Evolutionary conservation across 2,888 invertebrate species (phyloP).

Genomic region (Lingula anatina): DNA sequence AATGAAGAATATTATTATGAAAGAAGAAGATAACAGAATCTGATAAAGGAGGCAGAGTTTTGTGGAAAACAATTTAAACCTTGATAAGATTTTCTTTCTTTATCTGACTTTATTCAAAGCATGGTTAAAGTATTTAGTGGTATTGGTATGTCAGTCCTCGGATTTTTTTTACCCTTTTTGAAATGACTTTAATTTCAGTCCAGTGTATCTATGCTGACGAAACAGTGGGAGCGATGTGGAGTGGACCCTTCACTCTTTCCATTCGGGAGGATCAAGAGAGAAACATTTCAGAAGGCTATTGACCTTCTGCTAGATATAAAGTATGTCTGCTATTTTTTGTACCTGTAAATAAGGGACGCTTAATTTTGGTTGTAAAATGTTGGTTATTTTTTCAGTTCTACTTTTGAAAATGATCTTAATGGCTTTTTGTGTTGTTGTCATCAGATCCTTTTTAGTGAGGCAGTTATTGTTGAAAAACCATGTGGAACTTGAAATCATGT

Average conservation of each 20-base stretch:
- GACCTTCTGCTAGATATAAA: conserved; percentile 45
- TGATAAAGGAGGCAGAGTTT: no score
- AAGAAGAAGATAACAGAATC: no score
- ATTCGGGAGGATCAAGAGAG: conserved; percentile 49
- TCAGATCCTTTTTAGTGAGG: neutral
- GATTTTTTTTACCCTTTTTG: no score
- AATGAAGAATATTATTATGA: neutral
- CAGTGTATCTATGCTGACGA: conserved; percentile 37
- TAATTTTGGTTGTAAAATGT: no score
- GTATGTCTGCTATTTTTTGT: conserved; percentile 34
- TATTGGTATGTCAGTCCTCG: no score
- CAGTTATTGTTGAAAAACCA: neutral
- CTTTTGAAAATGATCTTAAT: no score
- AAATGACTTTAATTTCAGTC: conserved; percentile 31
- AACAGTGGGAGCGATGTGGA: conserved; percentile 31
- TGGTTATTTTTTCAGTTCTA: no score
- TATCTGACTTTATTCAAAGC: conserved; percentile 5
- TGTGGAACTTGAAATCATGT: neutral
- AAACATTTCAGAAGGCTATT: conserved; percentile 47
- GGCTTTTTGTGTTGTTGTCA: no score
- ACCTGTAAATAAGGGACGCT: no score
- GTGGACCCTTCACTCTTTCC: conserved; percentile 45
- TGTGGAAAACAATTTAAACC: no score
- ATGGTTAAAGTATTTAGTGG: neutral
- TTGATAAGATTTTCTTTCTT: conserved; percentile 6